Base-by-base conservation (phyloP, 2,797 vertebrate species). In the Hippocampus kuda region DNA sequence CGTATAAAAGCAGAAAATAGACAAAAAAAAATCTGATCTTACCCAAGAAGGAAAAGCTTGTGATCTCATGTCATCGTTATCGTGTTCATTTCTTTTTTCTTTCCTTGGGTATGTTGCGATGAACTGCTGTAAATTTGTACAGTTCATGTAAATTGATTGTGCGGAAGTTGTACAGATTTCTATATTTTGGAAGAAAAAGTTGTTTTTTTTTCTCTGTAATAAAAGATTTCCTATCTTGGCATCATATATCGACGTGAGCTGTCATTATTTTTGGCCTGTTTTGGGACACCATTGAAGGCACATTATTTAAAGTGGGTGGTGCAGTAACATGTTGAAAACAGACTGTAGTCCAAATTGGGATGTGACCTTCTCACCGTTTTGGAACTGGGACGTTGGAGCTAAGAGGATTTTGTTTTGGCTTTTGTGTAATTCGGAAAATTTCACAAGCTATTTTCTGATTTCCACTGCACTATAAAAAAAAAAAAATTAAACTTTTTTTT, bases 51-150 rank as follows among this genome's bases (percentile, higher is more conserved):
- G 89, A 89, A 61, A 90, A 89, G 88, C 93, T 97, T 94, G 94
- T 97, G 94, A 97, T 95, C 90, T 95, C 92, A 85, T 94, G 93
- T 95, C 94, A 94, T 89, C 94, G 92, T 94, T 87, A 77, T 88
- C 2, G 30, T 61, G 30, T 61, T 61, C 5, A 30, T 18, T 60
- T 30, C 18, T 60, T 65, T 65, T 48, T 65, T 48, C 26, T 89
- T 88, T 89, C 83, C 88, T 92, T 90, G 90, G 94, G 93, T 99
- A 96, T 98, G 94, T 98, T 94, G 94, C 95, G 94, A 98, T 98
- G 97, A 99, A 98, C 96, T 98, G 97, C 94, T 98, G 97, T 99
- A 98, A 98, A 99, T 99, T 97, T 98, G 96, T 99, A 98, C 97
- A 99, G 96, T 99, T 99, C 97, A 98, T 98, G 97, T 99, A 98